phyloP scores from a whole-genome alignment of 2,888 invertebrate species.

The Omphaloscelis lunosa region DNA sequence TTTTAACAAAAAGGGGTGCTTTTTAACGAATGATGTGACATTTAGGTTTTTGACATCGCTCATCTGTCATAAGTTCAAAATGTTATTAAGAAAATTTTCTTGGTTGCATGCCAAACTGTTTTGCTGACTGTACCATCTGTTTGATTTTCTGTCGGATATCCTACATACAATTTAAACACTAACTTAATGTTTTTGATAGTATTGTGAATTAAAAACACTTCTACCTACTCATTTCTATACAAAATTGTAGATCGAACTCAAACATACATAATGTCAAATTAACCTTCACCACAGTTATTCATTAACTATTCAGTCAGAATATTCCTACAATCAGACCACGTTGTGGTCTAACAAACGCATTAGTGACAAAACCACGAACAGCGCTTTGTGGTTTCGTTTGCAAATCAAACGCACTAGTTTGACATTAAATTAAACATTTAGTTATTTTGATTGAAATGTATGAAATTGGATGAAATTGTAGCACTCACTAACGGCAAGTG shows the following conservation, averaged over 20 bases:
- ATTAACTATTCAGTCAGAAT: neutral
- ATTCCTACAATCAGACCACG: neutral
- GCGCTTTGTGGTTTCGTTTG: conserved; percentile 8
- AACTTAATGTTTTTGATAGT: neutral
- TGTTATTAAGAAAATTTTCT: neutral
- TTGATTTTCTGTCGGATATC: neutral
- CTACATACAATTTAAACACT: neutral
- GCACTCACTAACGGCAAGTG: no score
- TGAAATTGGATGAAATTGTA: neutral
- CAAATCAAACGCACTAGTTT: neutral
- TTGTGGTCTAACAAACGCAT: neutral
- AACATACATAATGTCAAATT: neutral
- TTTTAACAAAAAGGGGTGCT: neutral
- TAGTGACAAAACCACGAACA: neutral
- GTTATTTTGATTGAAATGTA: neutral
- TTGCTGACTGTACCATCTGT: neutral
- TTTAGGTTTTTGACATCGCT: neutral
- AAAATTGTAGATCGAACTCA: neutral
- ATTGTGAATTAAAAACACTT: no score
- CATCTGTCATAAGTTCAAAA: neutral
- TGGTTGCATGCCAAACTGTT: neutral
- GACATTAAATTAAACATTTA: no score
- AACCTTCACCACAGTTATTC: neutral
- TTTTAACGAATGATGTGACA: neutral
- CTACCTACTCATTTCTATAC: neutral